phyloP scores from a whole-genome alignment of 2,113 vertebrate genomes.

The Platysternon megacephalum region DNA sequence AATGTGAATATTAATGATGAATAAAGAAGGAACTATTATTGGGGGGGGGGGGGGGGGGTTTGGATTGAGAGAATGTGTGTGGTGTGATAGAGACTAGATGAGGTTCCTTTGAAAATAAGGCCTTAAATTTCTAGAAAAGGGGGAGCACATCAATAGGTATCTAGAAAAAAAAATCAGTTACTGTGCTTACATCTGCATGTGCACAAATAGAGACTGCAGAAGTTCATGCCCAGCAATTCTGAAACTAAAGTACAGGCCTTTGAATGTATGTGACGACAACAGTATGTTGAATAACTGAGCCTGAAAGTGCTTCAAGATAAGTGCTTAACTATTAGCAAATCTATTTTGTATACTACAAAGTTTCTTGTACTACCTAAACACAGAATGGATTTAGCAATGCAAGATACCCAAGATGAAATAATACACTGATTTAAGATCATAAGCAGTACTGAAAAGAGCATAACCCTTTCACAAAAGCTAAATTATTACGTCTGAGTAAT shows the following conservation, averaged over 20 bases:
- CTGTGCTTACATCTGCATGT: accelerated
- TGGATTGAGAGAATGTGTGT: neutral
- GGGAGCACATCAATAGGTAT: neutral
- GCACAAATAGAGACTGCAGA: neutral
- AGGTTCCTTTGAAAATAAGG: neutral
- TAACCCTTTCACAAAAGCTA: neutral
- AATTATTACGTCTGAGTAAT: neutral
- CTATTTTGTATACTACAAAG: neutral
- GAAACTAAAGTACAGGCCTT: accelerated
- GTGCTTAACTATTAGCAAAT: neutral
- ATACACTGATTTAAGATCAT: neutral
- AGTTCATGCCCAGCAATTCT: neutral
- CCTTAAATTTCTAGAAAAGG: neutral
- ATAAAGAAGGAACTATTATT: constrained; percentile 6
- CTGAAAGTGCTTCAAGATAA: neutral
- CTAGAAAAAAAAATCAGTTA: neutral
- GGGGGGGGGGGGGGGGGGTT: neutral
- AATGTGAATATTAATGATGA: neutral
- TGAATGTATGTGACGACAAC: neutral
- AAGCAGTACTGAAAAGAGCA: neutral
- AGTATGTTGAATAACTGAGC: neutral
- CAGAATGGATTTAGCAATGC: neutral
- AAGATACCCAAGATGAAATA: neutral
- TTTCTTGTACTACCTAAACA: neutral
- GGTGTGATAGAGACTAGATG: neutral